Base-by-base conservation (phyloP, 2,888 invertebrate genomes). In the Automeris io region DNA sequence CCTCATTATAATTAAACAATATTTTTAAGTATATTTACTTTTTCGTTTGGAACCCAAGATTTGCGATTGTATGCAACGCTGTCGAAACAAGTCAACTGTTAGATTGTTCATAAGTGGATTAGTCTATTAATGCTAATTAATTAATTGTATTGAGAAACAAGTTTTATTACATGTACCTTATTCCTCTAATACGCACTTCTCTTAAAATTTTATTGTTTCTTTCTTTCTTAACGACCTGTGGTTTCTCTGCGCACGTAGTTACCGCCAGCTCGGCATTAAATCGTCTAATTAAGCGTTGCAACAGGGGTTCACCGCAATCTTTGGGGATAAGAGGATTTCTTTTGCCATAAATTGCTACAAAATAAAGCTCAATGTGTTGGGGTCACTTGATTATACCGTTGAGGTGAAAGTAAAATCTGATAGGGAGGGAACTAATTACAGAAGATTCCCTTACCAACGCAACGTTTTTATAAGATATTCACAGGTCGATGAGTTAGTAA, bases 321-420 rank as follows among this genome's bases (percentile, higher is more conserved):
- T 34, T 11, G 32, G 12, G 22, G 34, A 39, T 39, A 34, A 39
- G 34, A 29, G 33, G 29, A 39, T 35, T 33, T 33, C 24, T 34
- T 23, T 43, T 33, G 13, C 21, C 33, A 7, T 32, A 35, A 36
- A 43, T 26, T 21, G 12, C 36, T 39, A 35, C 35, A 19, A 26
- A 38, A 39, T 45, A 23, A 40, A 24, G 18, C 31, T 8, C 12
- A 18, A 33, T 29, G 24, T 21, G 34, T 29, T 33, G 26, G 39
- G 39, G 35, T 35, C 35, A 35, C 35, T 32, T 35, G 32, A 36
- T 40, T 40, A 32, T 35, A 19, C 32, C 23, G 18, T 25, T 24
- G 33, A 35, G 29, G 29, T 18, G 9, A 22, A 13, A 31, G 40
- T 24, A 31, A 32, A 24, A 34, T 33, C 22, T 22, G 33, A 29